Conservation (phyloP, 2,888 invertebrate genomes). For the Rhamnusium bicolor region DNA sequence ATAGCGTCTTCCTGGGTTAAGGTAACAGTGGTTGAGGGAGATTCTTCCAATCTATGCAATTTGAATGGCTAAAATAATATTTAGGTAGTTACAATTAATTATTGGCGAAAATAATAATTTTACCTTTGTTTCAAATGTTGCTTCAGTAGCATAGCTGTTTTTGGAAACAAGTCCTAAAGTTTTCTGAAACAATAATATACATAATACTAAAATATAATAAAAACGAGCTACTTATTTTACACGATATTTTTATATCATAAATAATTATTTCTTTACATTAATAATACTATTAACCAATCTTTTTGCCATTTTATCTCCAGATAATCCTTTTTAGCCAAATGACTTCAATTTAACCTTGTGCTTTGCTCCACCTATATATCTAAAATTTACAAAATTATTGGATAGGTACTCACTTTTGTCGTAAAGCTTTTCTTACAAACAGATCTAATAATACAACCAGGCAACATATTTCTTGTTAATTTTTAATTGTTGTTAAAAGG, state of each 20-base stretch:
- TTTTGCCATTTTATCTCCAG: slow-evolving; percentile 55
- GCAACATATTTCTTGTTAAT: slow-evolving; percentile 68
- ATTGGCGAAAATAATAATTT: slow-evolving; percentile 30
- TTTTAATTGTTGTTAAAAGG: background rate
- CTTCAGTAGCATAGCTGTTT: slow-evolving; percentile 75
- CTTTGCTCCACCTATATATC: slow-evolving; percentile 16
- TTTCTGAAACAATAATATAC: slow-evolving; percentile 61
- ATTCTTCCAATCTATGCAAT: slow-evolving; percentile 90
- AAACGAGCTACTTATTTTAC: slow-evolving; percentile 39
- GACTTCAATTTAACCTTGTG: slow-evolving; percentile 63
- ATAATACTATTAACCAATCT: slow-evolving; percentile 49
- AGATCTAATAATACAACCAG: slow-evolving; percentile 68
- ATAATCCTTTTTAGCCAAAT: slow-evolving; percentile 37
- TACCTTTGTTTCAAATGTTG: slow-evolving; percentile 77
- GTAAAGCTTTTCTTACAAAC: slow-evolving; percentile 67
- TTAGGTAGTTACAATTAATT: background rate
- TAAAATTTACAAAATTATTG: slow-evolving; percentile 26
- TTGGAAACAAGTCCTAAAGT: slow-evolving; percentile 61
- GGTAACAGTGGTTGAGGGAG: slow-evolving; percentile 83
- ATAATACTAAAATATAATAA: background rate
- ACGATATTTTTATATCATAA: slow-evolving; percentile 7
- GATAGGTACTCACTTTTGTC: slow-evolving; percentile 70
- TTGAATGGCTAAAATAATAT: slow-evolving; percentile 82
- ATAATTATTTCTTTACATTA: slow-evolving; percentile 54
- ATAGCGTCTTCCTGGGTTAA: slow-evolving; percentile 90